phyloP scores from a whole-genome alignment of 2,888 invertebrate genomes.

The Drosophila emarginata region DNA sequence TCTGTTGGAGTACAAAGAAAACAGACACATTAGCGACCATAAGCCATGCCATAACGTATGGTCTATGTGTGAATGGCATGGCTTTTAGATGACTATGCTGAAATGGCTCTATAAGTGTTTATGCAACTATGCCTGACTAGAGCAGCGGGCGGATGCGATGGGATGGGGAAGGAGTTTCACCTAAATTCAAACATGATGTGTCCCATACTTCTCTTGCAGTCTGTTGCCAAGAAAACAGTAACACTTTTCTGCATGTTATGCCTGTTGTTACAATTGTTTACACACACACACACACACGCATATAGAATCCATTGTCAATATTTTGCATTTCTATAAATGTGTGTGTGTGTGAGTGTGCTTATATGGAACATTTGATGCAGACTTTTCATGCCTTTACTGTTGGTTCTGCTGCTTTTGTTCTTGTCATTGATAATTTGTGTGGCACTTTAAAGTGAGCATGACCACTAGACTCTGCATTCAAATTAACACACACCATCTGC shows the following conservation, averaged over 20 bases:
- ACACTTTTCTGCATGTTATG: slow-evolving; percentile 76
- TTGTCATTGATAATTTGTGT: slow-evolving; percentile 49
- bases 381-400: slow-evolving; percentile 45
- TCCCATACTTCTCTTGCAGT: slow-evolving; percentile 28
- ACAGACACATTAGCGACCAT: slow-evolving; percentile 74
- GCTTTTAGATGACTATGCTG: slow-evolving; percentile 72
- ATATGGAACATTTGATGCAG: slow-evolving; percentile 64
- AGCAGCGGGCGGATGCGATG: neutral
- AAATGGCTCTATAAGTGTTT: slow-evolving; percentile 74
- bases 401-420: slow-evolving; percentile 7
- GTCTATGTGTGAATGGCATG: slow-evolving; percentile 51
- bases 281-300: slow-evolving; percentile 35
- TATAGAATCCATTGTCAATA: slow-evolving; percentile 70
- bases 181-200: neutral
- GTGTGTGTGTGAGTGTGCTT: slow-evolving; percentile 23
- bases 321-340: slow-evolving; percentile 14
- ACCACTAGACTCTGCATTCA: slow-evolving; percentile 29
- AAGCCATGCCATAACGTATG: slow-evolving; percentile 40
- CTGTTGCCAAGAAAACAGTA: slow-evolving; percentile 67
- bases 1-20: slow-evolving; percentile 61
- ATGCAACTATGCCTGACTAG: slow-evolving; percentile 57
- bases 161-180: neutral
- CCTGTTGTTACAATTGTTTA: slow-evolving; percentile 72
- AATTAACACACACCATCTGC: slow-evolving; percentile 19
- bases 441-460: slow-evolving; percentile 53